Conservation (phyloP, 35 echinoderm and acorn worm genomes). For the Strongylocentrotus purpuratus region DNA sequence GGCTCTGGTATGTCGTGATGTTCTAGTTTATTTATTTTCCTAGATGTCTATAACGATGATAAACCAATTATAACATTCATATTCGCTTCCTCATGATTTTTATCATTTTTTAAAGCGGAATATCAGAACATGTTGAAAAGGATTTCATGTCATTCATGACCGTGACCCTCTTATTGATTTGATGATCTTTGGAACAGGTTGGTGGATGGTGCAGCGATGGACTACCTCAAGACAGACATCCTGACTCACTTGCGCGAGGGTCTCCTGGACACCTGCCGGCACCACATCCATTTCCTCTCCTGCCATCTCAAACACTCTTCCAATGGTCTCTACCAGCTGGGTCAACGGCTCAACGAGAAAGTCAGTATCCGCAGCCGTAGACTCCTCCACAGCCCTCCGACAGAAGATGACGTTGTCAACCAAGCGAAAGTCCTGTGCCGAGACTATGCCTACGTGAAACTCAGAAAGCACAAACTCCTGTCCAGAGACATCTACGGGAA, state of each 20-base stretch:
- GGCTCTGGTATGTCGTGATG: too few species aligned
- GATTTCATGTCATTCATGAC: not conserved
- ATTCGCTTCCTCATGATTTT: not conserved
- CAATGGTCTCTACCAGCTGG: not conserved
- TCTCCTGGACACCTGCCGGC: not conserved
- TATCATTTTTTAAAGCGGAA: too few species aligned
- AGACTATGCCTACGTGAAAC: slow-evolving; percentile 55
- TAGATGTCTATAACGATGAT: too few species aligned
- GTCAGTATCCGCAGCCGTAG: slow-evolving; percentile 38
- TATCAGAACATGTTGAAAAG: too few species aligned
- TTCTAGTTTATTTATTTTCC: too few species aligned
- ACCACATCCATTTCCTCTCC: slow-evolving; percentile 24
- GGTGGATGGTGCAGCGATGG: not conserved
- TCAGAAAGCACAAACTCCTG: slow-evolving; percentile 54
- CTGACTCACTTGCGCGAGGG: not conserved
- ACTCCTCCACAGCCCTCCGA: slow-evolving; percentile 34
- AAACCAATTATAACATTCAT: not conserved
- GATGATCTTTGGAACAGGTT: not conserved
- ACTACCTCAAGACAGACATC: not conserved
- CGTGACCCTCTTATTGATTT: not conserved
- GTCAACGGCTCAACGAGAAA: not conserved
- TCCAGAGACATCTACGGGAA: slow-evolving; percentile 50
- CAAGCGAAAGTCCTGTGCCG: slow-evolving; percentile 59
- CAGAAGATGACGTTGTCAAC: slow-evolving; percentile 59
- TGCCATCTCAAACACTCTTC: slow-evolving; percentile 2